Base-by-base conservation (phyloP, 2,113 vertebrate genomes). In the Pelodiscus sinensis region DNA sequence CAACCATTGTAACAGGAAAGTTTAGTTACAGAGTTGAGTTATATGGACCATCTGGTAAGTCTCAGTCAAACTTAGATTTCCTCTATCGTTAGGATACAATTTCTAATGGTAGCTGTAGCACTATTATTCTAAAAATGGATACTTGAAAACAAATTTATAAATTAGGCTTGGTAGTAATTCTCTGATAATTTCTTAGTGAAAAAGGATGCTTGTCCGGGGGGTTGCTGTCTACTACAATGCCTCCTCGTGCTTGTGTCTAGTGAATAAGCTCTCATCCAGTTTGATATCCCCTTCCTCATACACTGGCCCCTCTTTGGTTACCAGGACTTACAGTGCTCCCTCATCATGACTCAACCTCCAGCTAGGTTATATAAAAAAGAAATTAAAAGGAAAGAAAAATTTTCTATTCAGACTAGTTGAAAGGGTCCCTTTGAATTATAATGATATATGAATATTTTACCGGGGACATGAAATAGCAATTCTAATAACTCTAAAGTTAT, bases 11-110 rank as follows among this genome's bases (percentile, higher is more conserved):
- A 83, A 99, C 99, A 56, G 99, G 99, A 71, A 99, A 98, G 88
- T 99, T 99, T 97, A 98, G 97, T 96, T 99, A 99, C 21, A 96
- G 98, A 95, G 94, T 99, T 92, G 98, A 99, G 88, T 96, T 99
- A 55, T 95, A 98, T 80, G 98, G 98, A 24, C 98, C 98, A 19
- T 96, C 97, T 97, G 99, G 99, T 99, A 97, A 95, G 97, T 87
- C 27, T 94, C 44, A 93, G 38, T 29, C 58, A 8, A 58, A 82
- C 8, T 3, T 68, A 85, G 24, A 25, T 52, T 85, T 50, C 13
- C 2, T 8, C 58, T 29, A n/a, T 84, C 85, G 27, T 25, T 6
- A 19, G 77, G 9, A 44, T 82, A 86, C 44, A 25, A 88, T 90
- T 87, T 50, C n/a, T 86, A 90, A 2, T 6, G 27, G 18, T 58